Base-by-base conservation (phyloP, 2,113 vertebrate species). In the Perca flavescens region DNA sequence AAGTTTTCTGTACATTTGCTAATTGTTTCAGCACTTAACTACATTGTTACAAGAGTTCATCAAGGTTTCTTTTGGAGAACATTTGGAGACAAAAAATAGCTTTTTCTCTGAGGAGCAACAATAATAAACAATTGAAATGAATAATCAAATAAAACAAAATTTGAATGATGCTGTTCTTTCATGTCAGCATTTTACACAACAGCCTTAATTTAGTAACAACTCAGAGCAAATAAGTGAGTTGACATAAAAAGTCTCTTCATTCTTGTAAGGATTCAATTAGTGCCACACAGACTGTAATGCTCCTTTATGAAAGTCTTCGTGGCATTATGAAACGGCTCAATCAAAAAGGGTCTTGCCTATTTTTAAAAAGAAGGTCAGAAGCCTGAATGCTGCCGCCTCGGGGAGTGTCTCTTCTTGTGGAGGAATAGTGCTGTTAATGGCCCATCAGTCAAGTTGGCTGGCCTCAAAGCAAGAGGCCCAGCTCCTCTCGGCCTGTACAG, bases 301-400 rank as follows among this genome's bases (percentile, higher is more conserved):
- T 82, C 54, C 76, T 56, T 25, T 15, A 47, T 57, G 31, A 66
- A 60, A 57, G 71, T 31, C 79, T 79, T 71, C 19, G 31, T 74
- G 73, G 64, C 65, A 72, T 84, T 56, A 34, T 57, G 58, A 82
- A 84, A 84, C 34, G 11, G 79, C 89, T 92, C 72, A 53, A 88
- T 88, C 80, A 86, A 91, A 91, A 85, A 43, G 40, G 70, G 87
- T 90, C 88, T 82, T 67, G 70, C 15, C 85, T 89, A 74, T 93
- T 94, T 93, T 88, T 83, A 83, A 82, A 89, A 91, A 92, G 79
- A 87, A 67, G 90, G 90, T 91, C 91, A 88, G 85, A 43, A 77
- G 79, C 76, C 79, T 84, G 74, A 79, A 83, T 54, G 82, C 57
- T 79, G 64, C 31, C 69, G 82, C 93, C 89, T 86, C 10, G 0